These are phyloP conservation scores for Anguilla pacifica DNA, from an alignment of 2,797 vertebrate genomes.

Conservation along the genomic window DNA sequence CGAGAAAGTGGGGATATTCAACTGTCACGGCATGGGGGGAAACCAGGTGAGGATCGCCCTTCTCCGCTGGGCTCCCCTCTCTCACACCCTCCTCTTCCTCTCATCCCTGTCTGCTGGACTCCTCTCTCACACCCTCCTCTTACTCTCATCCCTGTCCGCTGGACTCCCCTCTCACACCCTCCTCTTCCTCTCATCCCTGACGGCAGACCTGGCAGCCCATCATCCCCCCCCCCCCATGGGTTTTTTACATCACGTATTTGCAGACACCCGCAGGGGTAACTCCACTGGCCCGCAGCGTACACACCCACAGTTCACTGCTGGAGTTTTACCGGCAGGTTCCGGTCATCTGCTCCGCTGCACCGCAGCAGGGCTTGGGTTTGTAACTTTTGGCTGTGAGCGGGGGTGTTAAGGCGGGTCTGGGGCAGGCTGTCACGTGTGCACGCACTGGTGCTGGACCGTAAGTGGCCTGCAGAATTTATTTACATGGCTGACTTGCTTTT, in stretches of 20 bases:
- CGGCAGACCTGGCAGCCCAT: not conserved
- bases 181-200: too few relatives aligned
- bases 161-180: not conserved
- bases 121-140: not conserved
- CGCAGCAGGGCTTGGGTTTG: not conserved
- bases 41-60: conserved; percentile 83
- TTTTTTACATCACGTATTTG: not conserved
- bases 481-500: not conserved
- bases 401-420: not conserved
- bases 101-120: not conserved
- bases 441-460: not conserved
- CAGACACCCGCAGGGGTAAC: not conserved
- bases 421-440: not conserved
- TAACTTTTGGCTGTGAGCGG: not conserved
- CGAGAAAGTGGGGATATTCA: conserved; percentile 99
- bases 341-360: not conserved
- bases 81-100: not conserved
- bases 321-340: not conserved
- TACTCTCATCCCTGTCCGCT: not conserved
- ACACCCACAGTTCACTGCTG: not conserved
- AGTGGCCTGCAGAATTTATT: not conserved
- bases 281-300: not conserved
- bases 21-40: conserved; percentile 99
- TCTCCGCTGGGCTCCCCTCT: not conserved
- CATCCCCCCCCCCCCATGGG: not conserved